Percentiles rank a stretch among this genome's conserved stretches.
Conservation (phyloP, 2,113 vertebrate genomes). For the Fulmarus glacialis region DNA sequence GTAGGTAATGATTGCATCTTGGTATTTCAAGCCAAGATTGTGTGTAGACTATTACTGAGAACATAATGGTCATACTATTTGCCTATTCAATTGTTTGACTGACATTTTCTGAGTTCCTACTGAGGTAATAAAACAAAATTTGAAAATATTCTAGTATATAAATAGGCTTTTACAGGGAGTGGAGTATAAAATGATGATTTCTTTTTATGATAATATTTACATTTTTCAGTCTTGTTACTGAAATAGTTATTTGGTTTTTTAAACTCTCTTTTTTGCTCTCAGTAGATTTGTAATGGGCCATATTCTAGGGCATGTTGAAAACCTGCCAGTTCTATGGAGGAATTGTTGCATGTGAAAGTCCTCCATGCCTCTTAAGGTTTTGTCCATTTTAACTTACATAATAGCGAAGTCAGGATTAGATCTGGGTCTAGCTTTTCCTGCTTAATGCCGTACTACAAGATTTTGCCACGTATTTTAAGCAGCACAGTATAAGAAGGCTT, state of each 20-base stretch:
- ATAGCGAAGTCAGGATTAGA: background rate
- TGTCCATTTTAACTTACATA: background rate
- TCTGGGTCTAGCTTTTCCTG: background rate
- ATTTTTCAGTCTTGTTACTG: background rate
- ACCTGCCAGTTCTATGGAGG: background rate
- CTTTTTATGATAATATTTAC: background rate
- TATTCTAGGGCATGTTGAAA: background rate
- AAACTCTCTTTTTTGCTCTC: background rate
- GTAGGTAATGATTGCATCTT: conserved; percentile 41
- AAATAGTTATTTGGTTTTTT: background rate
- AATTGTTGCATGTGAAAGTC: background rate
- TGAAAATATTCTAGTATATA: conserved; percentile 3
- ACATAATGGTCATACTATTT: background rate
- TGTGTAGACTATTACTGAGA: background rate
- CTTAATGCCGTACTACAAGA: background rate
- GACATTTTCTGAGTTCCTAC: background rate
- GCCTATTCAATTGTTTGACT: background rate
- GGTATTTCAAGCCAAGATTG: conserved; percentile 12
- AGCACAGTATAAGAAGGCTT: background rate
- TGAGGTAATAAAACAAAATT: conserved; percentile 1
- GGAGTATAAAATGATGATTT: background rate
- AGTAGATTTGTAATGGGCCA: background rate
- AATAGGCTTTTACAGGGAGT: background rate
- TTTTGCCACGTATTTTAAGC: background rate
- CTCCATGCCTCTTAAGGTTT: background rate